Percentiles rank a stretch among this genome's conserved stretches.
Evolutionary conservation across 2,113 vertebrate species (phyloP).

Genomic region (Geothlypis trichas): DNA sequence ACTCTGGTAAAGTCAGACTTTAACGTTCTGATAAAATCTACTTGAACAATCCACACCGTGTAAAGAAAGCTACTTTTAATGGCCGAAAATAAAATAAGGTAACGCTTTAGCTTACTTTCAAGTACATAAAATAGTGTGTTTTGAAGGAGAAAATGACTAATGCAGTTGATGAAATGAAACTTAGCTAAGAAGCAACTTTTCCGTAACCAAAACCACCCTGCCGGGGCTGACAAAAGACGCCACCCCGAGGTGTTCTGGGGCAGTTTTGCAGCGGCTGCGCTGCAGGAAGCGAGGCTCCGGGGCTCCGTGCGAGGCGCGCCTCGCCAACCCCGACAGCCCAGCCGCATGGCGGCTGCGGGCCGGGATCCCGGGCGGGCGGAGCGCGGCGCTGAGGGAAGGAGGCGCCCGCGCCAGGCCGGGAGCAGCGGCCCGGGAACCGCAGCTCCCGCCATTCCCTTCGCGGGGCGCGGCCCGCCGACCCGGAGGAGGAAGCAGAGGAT

Average conservation of each 20-base stretch:
- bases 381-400: neutral
- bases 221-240: too few relatives aligned
- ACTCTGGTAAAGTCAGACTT: neutral
- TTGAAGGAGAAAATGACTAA: neutral
- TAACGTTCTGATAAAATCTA: neutral
- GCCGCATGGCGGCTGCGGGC: rapidly evolving
- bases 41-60: neutral
- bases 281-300: rapidly evolving
- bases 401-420: neutral
- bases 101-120: rapidly evolving
- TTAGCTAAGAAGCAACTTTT: neutral
- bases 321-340: rapidly evolving
- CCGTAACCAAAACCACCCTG: neutral
- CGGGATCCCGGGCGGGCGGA: rapidly evolving
- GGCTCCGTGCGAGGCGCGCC: too few relatives aligned
- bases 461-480: neutral
- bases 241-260: rapidly evolving
- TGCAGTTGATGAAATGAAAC: neutral
- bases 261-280: neutral
- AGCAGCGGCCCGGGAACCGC: neutral
- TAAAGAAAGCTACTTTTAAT: neutral
- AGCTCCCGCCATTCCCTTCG: neutral
- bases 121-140: neutral
- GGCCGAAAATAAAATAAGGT: neutral
- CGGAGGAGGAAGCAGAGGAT: conserved; percentile 44